Evolutionary conservation across 1,140 invertebrate species (phyloP).

Genomic region (Yoshiicerus persimilis): DNA sequence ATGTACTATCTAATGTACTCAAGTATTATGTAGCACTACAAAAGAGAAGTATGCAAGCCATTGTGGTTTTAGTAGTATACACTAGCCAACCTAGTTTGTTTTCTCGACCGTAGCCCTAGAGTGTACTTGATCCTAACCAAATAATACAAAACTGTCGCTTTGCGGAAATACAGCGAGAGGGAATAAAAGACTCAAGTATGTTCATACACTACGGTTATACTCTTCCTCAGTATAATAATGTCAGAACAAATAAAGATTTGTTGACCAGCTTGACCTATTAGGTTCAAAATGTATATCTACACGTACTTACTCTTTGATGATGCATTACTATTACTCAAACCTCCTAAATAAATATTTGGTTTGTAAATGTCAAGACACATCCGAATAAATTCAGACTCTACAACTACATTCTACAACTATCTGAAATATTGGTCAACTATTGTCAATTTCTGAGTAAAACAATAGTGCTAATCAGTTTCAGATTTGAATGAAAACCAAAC

Average conservation of each 20-base stretch:
- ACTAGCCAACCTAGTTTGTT: not conserved
- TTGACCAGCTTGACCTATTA: not conserved
- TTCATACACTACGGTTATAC: no score
- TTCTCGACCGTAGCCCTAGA: not conserved
- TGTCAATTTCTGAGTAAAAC: no score
- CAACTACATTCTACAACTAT: no score
- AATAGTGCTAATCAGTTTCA: not conserved
- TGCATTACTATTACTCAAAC: no score
- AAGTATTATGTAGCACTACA: no score
- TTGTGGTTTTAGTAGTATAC: not conserved
- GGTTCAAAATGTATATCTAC: not conserved
- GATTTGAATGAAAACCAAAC: not conserved
- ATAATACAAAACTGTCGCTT: not conserved
- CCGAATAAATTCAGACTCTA: no score
- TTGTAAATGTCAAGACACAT: not conserved
- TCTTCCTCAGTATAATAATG: not conserved
- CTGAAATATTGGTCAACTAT: no score
- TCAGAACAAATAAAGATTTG: not conserved
- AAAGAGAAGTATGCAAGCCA: no score
- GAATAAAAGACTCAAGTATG: not conserved
- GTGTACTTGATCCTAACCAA: not conserved
- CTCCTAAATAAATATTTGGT: no score
- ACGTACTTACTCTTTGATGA: no score
- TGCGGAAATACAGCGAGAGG: not conserved
- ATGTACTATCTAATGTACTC: not conserved